phyloP scores from a whole-genome alignment of 2,888 invertebrate genomes.

The Yponomeuta sedellus region DNA sequence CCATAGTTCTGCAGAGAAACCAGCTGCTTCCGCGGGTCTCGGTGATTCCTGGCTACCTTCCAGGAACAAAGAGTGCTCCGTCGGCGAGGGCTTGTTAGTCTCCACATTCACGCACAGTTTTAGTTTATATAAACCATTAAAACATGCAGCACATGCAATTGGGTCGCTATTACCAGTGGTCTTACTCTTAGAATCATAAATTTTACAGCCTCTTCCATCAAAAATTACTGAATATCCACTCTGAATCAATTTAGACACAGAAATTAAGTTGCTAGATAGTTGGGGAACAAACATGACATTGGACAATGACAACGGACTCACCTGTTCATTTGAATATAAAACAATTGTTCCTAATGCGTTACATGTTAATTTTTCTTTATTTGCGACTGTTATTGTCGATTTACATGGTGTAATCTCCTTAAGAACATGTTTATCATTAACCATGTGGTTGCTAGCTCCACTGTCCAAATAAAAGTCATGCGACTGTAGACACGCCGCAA shows the following conservation, averaged over 20 bases:
- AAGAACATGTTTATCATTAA: not conserved
- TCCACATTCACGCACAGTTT: too few species aligned
- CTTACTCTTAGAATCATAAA: not conserved
- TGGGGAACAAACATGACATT: constrained; percentile 1
- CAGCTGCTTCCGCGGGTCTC: not conserved
- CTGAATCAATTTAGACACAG: not conserved
- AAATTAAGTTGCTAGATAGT: not conserved
- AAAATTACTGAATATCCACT: not conserved
- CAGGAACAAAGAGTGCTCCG: not conserved
- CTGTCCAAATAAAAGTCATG: not conserved
- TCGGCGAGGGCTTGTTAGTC: too few species aligned
- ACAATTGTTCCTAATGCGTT: not conserved
- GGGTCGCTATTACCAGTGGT: too few species aligned
- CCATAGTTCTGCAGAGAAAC: not conserved
- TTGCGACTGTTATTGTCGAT: not conserved
- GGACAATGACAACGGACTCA: not conserved
- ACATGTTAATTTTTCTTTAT: not conserved
- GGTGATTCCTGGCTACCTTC: not conserved
- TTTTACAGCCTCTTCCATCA: not conserved
- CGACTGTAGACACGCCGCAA: not conserved
- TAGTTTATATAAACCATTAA: too few species aligned
- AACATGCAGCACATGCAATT: too few species aligned
- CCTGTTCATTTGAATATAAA: not conserved
- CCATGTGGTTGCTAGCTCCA: not conserved
- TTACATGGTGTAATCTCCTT: not conserved